Percentiles rank a stretch among this genome's conserved stretches.
Conservation (phyloP, 2,797 vertebrate species). For the Gymnothorax reevesii region DNA sequence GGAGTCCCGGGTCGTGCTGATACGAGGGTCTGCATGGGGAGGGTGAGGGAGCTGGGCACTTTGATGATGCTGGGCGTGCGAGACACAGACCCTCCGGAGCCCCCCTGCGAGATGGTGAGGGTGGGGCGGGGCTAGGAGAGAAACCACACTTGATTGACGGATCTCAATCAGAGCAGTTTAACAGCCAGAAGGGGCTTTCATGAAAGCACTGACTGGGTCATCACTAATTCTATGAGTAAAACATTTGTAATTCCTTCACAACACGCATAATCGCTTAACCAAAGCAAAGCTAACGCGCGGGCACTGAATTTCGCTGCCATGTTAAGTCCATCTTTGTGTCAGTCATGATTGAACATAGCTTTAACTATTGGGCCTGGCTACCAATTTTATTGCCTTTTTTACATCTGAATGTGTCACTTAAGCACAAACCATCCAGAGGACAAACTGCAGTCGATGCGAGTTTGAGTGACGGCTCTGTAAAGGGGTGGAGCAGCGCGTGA, state of each 20-base stretch:
- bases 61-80: slow-evolving; percentile 86
- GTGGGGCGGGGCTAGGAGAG: slow-evolving; percentile 80
- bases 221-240: not conserved
- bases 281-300: too few relatives aligned
- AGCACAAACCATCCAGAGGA: not conserved
- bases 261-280: not conserved
- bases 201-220: not conserved
- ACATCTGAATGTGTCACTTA: not conserved
- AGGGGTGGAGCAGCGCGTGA: not conserved
- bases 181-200: not conserved
- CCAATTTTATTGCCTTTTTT: not conserved
- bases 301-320: not conserved
- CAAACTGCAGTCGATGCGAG: not conserved
- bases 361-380: too few relatives aligned
- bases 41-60: slow-evolving; percentile 84
- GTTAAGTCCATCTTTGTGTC: not conserved
- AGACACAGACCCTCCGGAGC: slow-evolving; percentile 63
- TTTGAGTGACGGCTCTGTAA: not conserved
- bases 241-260: not conserved
- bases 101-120: slow-evolving; percentile 83
- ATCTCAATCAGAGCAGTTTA: not conserved
- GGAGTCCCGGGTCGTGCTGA: slow-evolving; percentile 83
- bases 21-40: slow-evolving; percentile 65
- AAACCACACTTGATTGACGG: not conserved
- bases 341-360: too few relatives aligned